These are phyloP conservation scores for Stegophylla sp. DNA, from an alignment of 2,888 invertebrate species.

Conservation along the genomic window DNA sequence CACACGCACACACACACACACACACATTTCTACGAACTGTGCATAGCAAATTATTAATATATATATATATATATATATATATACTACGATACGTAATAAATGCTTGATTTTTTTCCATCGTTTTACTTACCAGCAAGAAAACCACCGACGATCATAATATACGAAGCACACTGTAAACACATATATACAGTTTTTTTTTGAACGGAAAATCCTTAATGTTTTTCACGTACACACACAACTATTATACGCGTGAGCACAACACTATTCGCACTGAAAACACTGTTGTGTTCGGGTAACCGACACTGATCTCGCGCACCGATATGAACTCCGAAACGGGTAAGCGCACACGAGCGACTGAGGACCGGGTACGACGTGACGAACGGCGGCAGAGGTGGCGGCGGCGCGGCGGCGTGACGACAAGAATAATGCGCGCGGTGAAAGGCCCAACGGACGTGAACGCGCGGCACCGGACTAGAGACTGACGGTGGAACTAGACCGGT, in stretches of 20 bases:
- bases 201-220: too few species aligned
- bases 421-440: slow-evolving; percentile 12
- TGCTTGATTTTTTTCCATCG: too few species aligned
- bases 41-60: too few species aligned
- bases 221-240: neutral
- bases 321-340: neutral
- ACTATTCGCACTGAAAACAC: too few species aligned
- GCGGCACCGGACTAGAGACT: slow-evolving; percentile 41
- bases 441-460: slow-evolving; percentile 1
- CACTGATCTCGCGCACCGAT: neutral
- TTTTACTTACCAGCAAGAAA: too few species aligned
- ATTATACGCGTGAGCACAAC: too few species aligned
- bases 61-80: neutral
- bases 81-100: too few species aligned
- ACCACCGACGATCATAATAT: too few species aligned
- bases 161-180: too few species aligned
- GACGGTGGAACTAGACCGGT: slow-evolving; percentile 52
- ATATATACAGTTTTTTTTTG: too few species aligned
- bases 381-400: neutral
- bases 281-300: too few species aligned
- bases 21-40: too few species aligned
- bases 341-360: neutral
- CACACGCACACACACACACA: neutral
- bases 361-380: neutral
- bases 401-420: neutral